Base-by-base conservation (phyloP, 2,113 vertebrate species). In the Platysternon megacephalum region DNA sequence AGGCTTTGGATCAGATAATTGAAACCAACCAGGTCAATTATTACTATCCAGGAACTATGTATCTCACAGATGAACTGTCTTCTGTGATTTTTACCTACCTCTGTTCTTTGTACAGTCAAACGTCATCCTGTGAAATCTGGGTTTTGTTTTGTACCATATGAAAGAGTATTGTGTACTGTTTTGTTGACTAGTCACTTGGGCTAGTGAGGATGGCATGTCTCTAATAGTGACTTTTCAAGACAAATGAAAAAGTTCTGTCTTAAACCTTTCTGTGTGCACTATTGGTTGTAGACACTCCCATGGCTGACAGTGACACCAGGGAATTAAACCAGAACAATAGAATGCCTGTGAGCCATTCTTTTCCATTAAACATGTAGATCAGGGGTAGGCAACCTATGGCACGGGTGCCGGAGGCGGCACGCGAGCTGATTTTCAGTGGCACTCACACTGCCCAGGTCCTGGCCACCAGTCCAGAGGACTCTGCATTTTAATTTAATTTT, bases 1-100 rank as follows among this genome's bases (percentile, higher is more conserved):
- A 68, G 22, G 79, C 48, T 91, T 89, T 85, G 91, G 76, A 80
- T 91, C 68, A 13, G n/a, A 90, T 76, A 53, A 39, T 58, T 82
- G 65, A 52, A 88, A 61, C 85, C 19, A 19, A 55, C 65, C 68
- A 10, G 85, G 12, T 85, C 1, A 65, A 12, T 29, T 84, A 58
- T 56, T 74, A 68, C 53, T 55, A 51, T 85, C 74, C 26, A 78
- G 42, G 42, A 93, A 58, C 82, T 89, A 44, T 10, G 19, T 83
- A 74, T 76, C 88, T 86, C 86, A 22, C 3, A 49, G 79, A 10
- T 83, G 39, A 46, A 52, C 8, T 55, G 22, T 83, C 85, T 85
- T 84, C 52, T 58, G 74, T 90, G 82, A 46, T 14, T 85, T 4
- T 49, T 91, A 13, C 52, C 9, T 88, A 84, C 48, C 1, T 2